phyloP scores from a whole-genome alignment of 1,140 invertebrate species.

The Stenopsyche tienmushanensis region DNA sequence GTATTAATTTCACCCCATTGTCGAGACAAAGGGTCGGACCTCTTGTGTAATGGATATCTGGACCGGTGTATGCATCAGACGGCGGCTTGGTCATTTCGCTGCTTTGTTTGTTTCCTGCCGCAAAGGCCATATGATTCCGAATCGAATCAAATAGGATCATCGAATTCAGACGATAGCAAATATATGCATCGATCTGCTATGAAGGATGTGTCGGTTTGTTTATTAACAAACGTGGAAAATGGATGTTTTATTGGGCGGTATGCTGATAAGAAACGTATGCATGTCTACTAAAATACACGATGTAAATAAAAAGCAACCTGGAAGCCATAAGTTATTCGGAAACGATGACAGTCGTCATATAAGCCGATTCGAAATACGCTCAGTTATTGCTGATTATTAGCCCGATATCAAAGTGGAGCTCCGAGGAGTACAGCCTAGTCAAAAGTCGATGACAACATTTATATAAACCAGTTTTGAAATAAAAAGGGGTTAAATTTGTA shows the following conservation, averaged over 20 bases:
- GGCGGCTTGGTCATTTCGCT: slow-evolving; percentile 3
- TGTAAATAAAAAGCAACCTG: background rate
- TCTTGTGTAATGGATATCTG: slow-evolving; percentile 3
- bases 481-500: no score
- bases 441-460: no score
- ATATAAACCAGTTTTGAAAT: no score
- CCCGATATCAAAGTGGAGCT: slow-evolving; percentile 7
- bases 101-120: no score
- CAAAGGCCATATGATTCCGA: no score
- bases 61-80: background rate
- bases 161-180: no score
- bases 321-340: slow-evolving; percentile 16
- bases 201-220: background rate
- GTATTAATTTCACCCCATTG: slow-evolving; percentile 17
- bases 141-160: no score
- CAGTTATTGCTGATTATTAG: slow-evolving; percentile 25
- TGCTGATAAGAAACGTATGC: no score
- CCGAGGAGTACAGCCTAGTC: no score
- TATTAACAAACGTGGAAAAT: background rate
- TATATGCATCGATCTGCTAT: no score
- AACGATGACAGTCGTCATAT: slow-evolving; percentile 24
- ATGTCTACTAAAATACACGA: background rate
- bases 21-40: background rate
- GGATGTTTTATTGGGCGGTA: background rate
- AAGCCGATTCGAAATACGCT: slow-evolving; percentile 10